Percentiles rank a stretch among this genome's conserved stretches.
Evolutionary conservation across 2,888 invertebrate genomes (phyloP).

Genomic region (Azorinus chamasolen): DNA sequence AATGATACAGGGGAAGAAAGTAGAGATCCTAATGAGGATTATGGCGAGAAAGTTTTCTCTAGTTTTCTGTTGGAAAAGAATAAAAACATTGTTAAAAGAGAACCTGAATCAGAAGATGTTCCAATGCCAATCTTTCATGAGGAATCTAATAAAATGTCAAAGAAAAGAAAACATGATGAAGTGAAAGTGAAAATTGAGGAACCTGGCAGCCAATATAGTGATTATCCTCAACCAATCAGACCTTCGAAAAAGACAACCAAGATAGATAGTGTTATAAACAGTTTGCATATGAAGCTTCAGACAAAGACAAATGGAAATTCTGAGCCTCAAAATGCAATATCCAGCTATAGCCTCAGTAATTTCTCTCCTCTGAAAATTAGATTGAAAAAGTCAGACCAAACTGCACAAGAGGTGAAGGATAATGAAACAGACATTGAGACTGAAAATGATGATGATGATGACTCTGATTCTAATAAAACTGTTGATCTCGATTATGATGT

Average conservation of each 20-base stretch:
- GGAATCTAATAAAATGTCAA: too few relatives aligned
- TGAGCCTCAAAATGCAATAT: not conserved
- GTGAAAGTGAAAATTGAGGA: too few relatives aligned
- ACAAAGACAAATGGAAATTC: not conserved
- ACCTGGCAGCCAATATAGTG: too few relatives aligned
- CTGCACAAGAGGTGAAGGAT: not conserved
- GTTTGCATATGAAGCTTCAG: conserved; percentile 42
- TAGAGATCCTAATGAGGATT: conserved; percentile 10
- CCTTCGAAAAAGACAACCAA: conserved; percentile 16
- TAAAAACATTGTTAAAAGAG: too few relatives aligned
- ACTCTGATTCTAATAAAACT: conserved; percentile 53
- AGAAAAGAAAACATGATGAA: too few relatives aligned
- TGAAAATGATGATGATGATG: conserved; percentile 6
- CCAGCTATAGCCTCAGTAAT: conserved; percentile 30
- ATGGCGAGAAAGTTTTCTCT: too few relatives aligned
- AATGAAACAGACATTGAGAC: not conserved
- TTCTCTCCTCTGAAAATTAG: conserved; percentile 45
- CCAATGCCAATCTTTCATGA: not conserved
- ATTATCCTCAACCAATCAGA: too few relatives aligned
- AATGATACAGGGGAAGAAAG: conserved; percentile 16
- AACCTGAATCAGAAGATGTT: not conserved
- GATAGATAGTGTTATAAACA: conserved; percentile 50
- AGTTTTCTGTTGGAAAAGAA: too few relatives aligned
- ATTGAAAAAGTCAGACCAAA: conserved; percentile 24
- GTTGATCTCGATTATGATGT: conserved; percentile 48